Percentiles rank a stretch among this genome's conserved stretches.
These are phyloP conservation scores for Rissa tridactyla DNA, from an alignment of 2,113 vertebrate genomes.

Conservation along the genomic window DNA sequence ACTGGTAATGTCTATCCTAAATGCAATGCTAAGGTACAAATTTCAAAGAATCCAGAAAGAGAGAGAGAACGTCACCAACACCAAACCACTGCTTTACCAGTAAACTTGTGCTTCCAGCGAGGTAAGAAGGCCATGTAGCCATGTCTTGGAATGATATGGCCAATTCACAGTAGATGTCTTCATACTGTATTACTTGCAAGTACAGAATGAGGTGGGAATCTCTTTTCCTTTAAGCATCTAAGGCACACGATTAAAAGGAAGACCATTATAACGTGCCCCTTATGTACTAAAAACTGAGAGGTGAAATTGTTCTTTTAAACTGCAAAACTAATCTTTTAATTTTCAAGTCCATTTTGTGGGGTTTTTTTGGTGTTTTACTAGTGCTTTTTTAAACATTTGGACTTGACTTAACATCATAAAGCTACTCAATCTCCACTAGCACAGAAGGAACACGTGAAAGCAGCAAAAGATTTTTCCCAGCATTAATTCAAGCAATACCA, in stretches of 20 bases:
- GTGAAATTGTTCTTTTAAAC: not conserved
- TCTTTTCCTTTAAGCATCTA: not conserved
- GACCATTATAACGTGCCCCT: not conserved
- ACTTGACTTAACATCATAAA: not conserved
- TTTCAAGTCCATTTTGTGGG: not conserved
- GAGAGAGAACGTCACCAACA: not conserved
- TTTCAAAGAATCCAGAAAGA: not conserved
- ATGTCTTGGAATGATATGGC: not conserved
- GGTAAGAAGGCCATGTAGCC: not conserved
- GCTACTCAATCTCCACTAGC: not conserved
- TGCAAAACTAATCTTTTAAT: not conserved
- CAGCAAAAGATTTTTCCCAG: not conserved
- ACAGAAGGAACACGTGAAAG: not conserved
- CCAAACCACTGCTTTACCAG: not conserved
- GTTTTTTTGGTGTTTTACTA: not conserved
- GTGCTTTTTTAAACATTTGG: not conserved
- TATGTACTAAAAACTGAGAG: not conserved
- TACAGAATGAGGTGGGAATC: not conserved
- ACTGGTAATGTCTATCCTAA: not conserved
- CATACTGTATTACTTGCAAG: not conserved
- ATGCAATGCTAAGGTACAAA: not conserved
- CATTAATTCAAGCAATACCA: not conserved
- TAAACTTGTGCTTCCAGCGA: not conserved
- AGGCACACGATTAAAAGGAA: not conserved
- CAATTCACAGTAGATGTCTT: not conserved